Conservation (phyloP, 2,113 vertebrate genomes). For the Pogonocichla stellata region DNA sequence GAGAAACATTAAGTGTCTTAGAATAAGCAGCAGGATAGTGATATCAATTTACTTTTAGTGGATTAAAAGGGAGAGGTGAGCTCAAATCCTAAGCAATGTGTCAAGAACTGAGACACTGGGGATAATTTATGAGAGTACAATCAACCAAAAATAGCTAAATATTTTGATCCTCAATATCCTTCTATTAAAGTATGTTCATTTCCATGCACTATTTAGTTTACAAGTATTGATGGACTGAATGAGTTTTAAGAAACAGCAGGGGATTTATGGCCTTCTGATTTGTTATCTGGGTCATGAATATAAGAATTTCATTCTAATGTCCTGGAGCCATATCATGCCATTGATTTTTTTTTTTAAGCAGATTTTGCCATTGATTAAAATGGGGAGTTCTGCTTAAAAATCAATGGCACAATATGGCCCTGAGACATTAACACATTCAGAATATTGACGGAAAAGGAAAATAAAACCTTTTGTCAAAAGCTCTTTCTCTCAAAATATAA, state of each 20-base stretch:
- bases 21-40: not conserved
- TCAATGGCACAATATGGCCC: conserved; percentile 56
- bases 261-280: not conserved
- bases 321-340: conserved; percentile 43
- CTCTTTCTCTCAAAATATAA: conserved; percentile 40
- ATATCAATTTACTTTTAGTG: not conserved
- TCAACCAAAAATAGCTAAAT: conserved; percentile 13
- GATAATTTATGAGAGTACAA: not conserved
- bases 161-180: not conserved
- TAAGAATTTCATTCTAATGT: conserved; percentile 59
- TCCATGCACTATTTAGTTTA: conserved; percentile 33
- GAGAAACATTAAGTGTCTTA: not conserved
- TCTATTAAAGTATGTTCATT: conserved; percentile 14
- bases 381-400: conserved; percentile 57
- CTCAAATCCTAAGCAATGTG: not conserved
- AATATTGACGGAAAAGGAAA: conserved; percentile 56
- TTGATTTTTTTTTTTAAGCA: conserved; percentile 69
- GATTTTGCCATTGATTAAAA: conserved; percentile 65
- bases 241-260: conserved; percentile 49
- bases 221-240: conserved; percentile 29
- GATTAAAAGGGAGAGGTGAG: not conserved
- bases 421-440: conserved; percentile 53
- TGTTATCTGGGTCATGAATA: conserved; percentile 65
- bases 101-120: not conserved
- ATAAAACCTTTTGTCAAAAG: conserved; percentile 43